These are phyloP conservation scores for Vanessa atalanta DNA, from an alignment of 1,140 invertebrate species.

Conservation along the genomic window DNA sequence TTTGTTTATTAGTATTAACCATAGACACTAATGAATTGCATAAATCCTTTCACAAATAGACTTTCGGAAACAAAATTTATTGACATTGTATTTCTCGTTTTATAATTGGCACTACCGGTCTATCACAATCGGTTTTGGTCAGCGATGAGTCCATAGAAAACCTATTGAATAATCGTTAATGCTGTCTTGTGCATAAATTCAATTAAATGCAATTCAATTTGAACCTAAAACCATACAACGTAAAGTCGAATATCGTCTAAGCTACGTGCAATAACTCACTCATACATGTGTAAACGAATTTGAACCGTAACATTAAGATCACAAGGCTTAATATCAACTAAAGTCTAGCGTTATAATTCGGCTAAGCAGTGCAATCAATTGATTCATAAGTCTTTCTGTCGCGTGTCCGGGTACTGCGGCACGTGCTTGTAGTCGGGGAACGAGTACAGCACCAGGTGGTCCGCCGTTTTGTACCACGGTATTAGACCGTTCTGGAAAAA, in stretches of 20 bases:
- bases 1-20: background rate
- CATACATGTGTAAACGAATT: background rate
- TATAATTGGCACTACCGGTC: slow-evolving; percentile 1
- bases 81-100: background rate
- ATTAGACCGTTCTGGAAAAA: slow-evolving; percentile 70
- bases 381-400: slow-evolving; percentile 51
- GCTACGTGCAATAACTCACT: background rate
- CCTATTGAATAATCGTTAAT: background rate
- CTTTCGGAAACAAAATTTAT: background rate
- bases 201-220: slow-evolving; percentile 17
- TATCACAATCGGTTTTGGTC: background rate
- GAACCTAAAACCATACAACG: background rate
- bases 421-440: slow-evolving; percentile 74
- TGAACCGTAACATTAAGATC: slow-evolving; percentile 16
- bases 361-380: slow-evolving; percentile 11
- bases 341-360: slow-evolving; percentile 30
- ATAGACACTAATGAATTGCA: background rate
- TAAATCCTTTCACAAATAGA: background rate
- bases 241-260: background rate
- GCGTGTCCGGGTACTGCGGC: slow-evolving; percentile 50
- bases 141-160: background rate
- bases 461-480: slow-evolving; percentile 73
- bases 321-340: slow-evolving; percentile 23
- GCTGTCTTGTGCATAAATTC: slow-evolving; percentile 12
- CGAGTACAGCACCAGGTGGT: slow-evolving; percentile 68